These are phyloP conservation scores for Manacus vitellinus DNA, from an alignment of 2,113 vertebrate genomes.

Conservation along the genomic window DNA sequence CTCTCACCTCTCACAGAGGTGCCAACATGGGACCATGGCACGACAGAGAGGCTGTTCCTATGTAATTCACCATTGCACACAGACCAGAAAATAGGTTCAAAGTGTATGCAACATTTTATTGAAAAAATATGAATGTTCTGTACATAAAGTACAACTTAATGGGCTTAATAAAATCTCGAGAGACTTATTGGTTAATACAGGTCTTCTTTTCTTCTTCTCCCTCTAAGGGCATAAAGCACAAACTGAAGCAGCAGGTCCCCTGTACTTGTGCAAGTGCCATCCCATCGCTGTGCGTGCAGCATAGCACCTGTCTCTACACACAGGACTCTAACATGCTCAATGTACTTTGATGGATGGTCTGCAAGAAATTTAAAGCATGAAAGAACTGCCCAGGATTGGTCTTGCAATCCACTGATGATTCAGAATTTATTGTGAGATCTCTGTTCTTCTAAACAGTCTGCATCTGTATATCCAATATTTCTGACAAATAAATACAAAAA, in stretches of 20 bases:
- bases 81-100: not conserved
- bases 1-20: not conserved
- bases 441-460: not conserved
- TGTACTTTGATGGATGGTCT: constrained; percentile 12
- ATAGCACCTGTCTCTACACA: not conserved
- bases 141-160: constrained; percentile 61
- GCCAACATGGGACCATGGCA: fast-evolving
- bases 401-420: not conserved
- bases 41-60: not conserved
- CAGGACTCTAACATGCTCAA: constrained; percentile 35
- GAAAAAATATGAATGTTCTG: constrained; percentile 66
- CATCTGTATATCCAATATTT: constrained; percentile 28
- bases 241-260: constrained; percentile 36
- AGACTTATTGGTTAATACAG: constrained; percentile 38
- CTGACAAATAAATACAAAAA: constrained; percentile 77
- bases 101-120: constrained; percentile 70
- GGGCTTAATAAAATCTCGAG: constrained; percentile 41
- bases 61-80: not conserved
- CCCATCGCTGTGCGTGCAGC: not conserved
- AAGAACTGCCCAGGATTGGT: constrained; percentile 36
- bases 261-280: constrained; percentile 31
- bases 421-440: constrained; percentile 25
- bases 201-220: constrained; percentile 2
- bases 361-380: constrained; percentile 52
- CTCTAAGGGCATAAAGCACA: constrained; percentile 27